Conservation (phyloP, 64 coral and sea anemone species). For the Montipora foliosa region DNA sequence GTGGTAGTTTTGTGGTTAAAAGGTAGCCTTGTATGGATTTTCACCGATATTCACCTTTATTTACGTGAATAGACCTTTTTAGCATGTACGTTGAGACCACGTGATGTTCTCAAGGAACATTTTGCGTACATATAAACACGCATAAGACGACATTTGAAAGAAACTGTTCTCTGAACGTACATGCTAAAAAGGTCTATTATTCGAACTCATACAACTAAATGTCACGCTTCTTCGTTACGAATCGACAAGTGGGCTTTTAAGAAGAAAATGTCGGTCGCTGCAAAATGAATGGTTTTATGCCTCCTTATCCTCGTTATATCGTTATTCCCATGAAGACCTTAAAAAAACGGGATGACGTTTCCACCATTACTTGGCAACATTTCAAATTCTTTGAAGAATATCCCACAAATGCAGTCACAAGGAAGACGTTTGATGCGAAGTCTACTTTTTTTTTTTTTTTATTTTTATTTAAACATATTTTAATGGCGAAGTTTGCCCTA, state of each 20-base stretch:
- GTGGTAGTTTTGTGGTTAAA: constrained; percentile 6
- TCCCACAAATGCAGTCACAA: too few species aligned
- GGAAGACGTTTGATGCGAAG: too few species aligned
- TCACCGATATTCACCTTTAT: constrained; percentile 17
- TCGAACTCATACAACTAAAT: too few species aligned
- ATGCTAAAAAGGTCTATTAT: constrained; percentile 8
- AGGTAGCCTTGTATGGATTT: constrained; percentile 5
- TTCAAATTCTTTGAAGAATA: too few species aligned
- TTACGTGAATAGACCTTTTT: not conserved
- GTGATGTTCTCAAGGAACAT: too few species aligned
- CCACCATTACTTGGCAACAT: too few species aligned
- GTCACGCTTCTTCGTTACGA: not conserved
- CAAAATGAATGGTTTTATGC: constrained; percentile 14
- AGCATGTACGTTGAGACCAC: not conserved
- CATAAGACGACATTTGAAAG: too few species aligned
- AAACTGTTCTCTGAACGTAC: not conserved
- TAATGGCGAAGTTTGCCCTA: too few species aligned
- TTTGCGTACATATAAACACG: too few species aligned
- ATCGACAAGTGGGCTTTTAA: constrained; percentile 17
- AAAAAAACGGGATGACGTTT: not conserved
- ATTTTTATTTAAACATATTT: too few species aligned
- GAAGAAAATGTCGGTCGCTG: not conserved
- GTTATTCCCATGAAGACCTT: not conserved
- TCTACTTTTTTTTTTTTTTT: too few species aligned
- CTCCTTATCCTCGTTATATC: constrained; percentile 3